phyloP scores from a whole-genome alignment of 2,113 vertebrate species.

The Progne subis region DNA sequence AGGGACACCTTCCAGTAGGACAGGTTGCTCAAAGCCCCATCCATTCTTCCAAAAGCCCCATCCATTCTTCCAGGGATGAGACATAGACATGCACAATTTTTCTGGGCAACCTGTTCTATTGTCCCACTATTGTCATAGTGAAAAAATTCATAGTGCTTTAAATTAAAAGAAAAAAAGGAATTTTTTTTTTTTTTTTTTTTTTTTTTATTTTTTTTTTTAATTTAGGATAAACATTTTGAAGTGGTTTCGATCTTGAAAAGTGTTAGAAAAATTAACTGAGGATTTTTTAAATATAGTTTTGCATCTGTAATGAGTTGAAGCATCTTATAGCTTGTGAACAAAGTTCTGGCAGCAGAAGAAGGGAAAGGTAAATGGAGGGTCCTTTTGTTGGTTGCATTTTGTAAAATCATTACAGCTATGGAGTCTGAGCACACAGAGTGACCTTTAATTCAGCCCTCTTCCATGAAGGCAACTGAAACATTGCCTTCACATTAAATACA shows the following conservation, averaged over 20 bases:
- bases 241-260: not conserved
- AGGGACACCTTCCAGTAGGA: not conserved
- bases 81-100: not conserved
- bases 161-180: fast-evolving
- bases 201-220: not conserved
- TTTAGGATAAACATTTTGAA: not conserved
- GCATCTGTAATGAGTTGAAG: not conserved
- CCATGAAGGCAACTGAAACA: not conserved
- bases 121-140: not conserved
- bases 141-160: not conserved
- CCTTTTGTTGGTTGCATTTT: not conserved
- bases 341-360: not conserved
- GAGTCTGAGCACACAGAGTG: not conserved
- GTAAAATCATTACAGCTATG: not conserved
- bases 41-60: not conserved
- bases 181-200: too few species aligned
- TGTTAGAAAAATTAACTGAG: not conserved
- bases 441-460: not conserved
- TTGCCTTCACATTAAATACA: not conserved
- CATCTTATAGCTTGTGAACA: not conserved
- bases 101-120: not conserved
- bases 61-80: not conserved
- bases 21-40: not conserved
- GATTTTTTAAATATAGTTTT: not conserved
- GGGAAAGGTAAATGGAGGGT: not conserved